A percentile compares a stretch with the other conserved stretches of the same genome.
These are phyloP conservation scores for Sarcophaga rosellei DNA, from an alignment of 2,888 invertebrate species.

Conservation along the genomic window DNA sequence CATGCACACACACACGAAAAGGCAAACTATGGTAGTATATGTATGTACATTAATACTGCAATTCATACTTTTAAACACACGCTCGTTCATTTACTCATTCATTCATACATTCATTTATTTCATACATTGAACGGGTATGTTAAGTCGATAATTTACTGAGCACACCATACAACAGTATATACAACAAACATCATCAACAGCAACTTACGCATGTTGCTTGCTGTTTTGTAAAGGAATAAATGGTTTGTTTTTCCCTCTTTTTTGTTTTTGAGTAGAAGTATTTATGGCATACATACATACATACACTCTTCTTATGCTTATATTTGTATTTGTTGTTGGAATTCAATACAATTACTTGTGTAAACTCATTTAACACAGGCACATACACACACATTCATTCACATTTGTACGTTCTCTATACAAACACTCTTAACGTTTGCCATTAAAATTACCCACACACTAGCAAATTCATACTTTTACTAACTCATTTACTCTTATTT, in stretches of 20 bases:
- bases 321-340: slow-evolving; percentile 11
- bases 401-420: background rate
- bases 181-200: slow-evolving; percentile 57
- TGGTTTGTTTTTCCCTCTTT: background rate
- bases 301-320: background rate
- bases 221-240: background rate
- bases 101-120: slow-evolving; percentile 24
- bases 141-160: slow-evolving; percentile 70
- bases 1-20: slow-evolving; percentile 4
- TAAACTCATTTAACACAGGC: slow-evolving; percentile 29
- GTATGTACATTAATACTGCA: background rate
- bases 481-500: background rate
- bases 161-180: background rate
- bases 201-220: slow-evolving; percentile 50
- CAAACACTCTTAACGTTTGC: slow-evolving; percentile 15
- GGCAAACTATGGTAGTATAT: slow-evolving; percentile 37
- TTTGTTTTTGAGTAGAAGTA: background rate
- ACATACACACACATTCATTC: background rate
- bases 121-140: slow-evolving; percentile 61
- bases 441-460: background rate
- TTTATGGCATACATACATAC: background rate
- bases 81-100: slow-evolving; percentile 42
- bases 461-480: slow-evolving; percentile 15
- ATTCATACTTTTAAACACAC: background rate
- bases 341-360: slow-evolving; percentile 63